These are phyloP conservation scores for Haliclystus octoradiatus DNA, from an alignment of 30 jellyfish, hydroid and myxozoan genomes.

Conservation along the genomic window DNA sequence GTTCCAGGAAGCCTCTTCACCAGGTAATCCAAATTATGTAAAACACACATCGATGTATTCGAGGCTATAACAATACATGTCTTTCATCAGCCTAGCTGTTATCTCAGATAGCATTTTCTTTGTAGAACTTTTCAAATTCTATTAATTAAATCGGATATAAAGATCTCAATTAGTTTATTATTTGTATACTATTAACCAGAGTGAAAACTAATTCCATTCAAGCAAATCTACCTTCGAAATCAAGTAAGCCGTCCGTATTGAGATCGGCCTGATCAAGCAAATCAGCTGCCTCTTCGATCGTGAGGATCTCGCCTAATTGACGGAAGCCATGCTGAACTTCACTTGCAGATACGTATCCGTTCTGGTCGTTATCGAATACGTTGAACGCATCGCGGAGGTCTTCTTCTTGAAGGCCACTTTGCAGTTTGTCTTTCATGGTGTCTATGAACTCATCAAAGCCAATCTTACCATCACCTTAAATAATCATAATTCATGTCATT, in stretches of 20 bases:
- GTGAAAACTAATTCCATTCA: no score
- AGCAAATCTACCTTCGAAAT: conserved; percentile 63
- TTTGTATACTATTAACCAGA: no score
- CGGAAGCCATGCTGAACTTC: conserved; percentile 38
- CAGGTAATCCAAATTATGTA: no score
- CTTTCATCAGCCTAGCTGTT: no score
- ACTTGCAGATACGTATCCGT: conserved; percentile 47
- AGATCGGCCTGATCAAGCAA: conserved; percentile 36
- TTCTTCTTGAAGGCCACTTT: conserved; percentile 58
- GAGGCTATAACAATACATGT: no score
- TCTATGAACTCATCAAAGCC: conserved; percentile 63
- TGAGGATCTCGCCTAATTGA: conserved; percentile 48
- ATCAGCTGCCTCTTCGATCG: conserved; percentile 54
- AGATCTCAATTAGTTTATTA: no score
- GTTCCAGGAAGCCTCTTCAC: no score
- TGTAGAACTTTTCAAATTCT: no score
- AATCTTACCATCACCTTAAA: conserved; percentile 74
- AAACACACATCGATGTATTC: no score
- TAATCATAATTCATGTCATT: no score
- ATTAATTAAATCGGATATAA: no score
- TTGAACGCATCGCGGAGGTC: conserved; percentile 61
- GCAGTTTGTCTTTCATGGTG: conserved; percentile 49
- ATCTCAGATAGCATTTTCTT: no score
- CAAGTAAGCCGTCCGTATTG: conserved; percentile 61
- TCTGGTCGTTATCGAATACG: conserved; percentile 57